These are phyloP conservation scores for Sebastes ruberrimus DNA, from an alignment of 2,797 vertebrate species.

Conservation along the genomic window DNA sequence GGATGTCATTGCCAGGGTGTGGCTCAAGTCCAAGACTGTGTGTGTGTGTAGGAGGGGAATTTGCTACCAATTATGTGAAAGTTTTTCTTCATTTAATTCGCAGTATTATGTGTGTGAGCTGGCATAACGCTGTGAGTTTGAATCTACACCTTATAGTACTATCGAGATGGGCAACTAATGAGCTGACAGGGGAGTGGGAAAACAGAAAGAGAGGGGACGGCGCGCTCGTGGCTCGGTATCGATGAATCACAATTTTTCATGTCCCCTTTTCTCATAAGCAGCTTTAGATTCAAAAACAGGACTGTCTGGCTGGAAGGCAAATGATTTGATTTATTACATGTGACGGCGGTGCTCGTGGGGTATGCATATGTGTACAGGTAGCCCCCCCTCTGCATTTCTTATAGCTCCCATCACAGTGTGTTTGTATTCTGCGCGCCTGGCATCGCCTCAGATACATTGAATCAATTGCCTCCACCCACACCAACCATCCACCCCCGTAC, in stretches of 20 bases:
- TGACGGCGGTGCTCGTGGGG: slow-evolving; percentile 26
- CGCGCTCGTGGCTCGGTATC: slow-evolving; percentile 40
- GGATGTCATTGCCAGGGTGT: slow-evolving; percentile 57
- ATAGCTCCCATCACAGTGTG: slow-evolving; percentile 24
- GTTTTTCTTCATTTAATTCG: slow-evolving; percentile 55
- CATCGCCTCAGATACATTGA: slow-evolving; percentile 64
- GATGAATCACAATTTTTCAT: slow-evolving; percentile 59
- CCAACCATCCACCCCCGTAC: slow-evolving; percentile 58
- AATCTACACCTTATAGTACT: slow-evolving; percentile 61
- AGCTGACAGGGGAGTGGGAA: slow-evolving; percentile 67
- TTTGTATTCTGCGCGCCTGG: slow-evolving; percentile 52
- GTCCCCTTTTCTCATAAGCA: slow-evolving; percentile 56
- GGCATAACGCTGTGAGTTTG: slow-evolving; percentile 55
- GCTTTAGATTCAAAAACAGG: slow-evolving; percentile 54
- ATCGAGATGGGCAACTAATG: slow-evolving; percentile 68
- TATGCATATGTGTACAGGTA: slow-evolving; percentile 38
- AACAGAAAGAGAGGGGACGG: slow-evolving; percentile 16
- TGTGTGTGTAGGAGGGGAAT: background rate
- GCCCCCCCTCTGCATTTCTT: slow-evolving; percentile 28
- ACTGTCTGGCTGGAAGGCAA: slow-evolving; percentile 46
- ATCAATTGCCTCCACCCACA: slow-evolving; percentile 74
- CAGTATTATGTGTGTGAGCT: slow-evolving; percentile 44
- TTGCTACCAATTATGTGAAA: slow-evolving; percentile 51
- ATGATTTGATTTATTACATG: slow-evolving; percentile 67
- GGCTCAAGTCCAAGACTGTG: slow-evolving; percentile 42